phyloP scores from a whole-genome alignment of 2,113 vertebrate species.

The Monopterus albus region DNA sequence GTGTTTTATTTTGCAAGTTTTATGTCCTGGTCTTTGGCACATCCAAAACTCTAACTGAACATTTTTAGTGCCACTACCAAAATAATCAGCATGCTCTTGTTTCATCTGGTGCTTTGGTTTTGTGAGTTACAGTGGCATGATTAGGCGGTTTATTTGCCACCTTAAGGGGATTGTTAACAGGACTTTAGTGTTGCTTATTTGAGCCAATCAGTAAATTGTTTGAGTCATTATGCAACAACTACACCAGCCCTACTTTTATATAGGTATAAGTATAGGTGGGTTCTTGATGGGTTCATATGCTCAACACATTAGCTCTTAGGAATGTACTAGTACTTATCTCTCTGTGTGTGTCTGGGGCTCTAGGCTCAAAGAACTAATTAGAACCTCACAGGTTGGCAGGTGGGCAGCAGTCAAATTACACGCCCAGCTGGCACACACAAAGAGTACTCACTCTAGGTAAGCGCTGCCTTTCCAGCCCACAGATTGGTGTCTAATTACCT shows the following conservation, averaged over 20 bases:
- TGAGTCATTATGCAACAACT: neutral
- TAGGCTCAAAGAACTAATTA: neutral
- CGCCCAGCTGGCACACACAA: neutral
- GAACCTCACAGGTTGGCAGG: constrained; percentile 4
- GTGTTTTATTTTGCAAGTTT: too few relatives aligned
- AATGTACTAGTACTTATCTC: neutral
- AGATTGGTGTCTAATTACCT: constrained; percentile 32
- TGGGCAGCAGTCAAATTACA: constrained; percentile 19
- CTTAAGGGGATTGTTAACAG: neutral
- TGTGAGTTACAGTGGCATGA: neutral
- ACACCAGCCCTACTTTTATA: neutral
- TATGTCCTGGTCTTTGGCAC: too few relatives aligned
- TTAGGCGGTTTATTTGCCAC: neutral
- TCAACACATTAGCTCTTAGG: constrained; percentile 1
- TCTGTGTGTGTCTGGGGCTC: neutral
- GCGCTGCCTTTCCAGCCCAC: neutral
- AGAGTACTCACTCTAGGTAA: neutral
- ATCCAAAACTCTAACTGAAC: too few relatives aligned
- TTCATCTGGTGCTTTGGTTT: neutral
- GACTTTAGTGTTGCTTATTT: constrained; percentile 5
- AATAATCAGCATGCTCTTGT: too few relatives aligned
- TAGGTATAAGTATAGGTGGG: neutral
- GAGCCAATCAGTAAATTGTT: neutral
- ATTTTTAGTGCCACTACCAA: too few relatives aligned
- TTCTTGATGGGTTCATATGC: constrained; percentile 23